Evolutionary conservation across 2,797 vertebrate species (phyloP).

Genomic region (Gephyroberyx darwinii): DNA sequence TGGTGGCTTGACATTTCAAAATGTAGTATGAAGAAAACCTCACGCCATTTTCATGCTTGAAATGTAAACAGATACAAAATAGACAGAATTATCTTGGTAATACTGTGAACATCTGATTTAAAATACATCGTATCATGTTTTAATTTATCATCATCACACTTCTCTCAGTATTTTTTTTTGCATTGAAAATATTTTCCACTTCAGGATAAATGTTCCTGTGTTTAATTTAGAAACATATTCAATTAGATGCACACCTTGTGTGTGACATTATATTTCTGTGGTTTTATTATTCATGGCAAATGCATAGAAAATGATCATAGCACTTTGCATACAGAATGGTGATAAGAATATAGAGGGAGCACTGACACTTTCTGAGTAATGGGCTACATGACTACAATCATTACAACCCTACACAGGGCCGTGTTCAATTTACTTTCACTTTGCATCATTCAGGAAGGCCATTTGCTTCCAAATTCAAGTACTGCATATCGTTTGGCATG

Average conservation of each 20-base stretch:
- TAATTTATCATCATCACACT: not conserved
- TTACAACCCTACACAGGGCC: no score
- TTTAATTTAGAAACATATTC: no score
- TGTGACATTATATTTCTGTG: no score
- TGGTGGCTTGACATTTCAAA: conserved; percentile 1
- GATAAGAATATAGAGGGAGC: no score
- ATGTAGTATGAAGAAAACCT: not conserved
- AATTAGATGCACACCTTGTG: no score
- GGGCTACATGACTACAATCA: no score
- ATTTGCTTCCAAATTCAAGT: not conserved
- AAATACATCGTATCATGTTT: not conserved
- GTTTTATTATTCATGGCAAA: no score
- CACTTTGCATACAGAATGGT: no score
- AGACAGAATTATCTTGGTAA: not conserved
- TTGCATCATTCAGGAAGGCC: not conserved
- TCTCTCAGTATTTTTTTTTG: not conserved
- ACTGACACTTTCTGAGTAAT: no score
- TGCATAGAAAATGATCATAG: no score
- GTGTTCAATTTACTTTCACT: no score
- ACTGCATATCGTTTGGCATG: not conserved
- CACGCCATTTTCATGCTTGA: not conserved
- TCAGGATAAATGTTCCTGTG: no score
- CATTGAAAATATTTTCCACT: not conserved
- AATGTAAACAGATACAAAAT: not conserved
- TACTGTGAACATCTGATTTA: not conserved